Base-by-base conservation (phyloP, 2,113 vertebrate species). In the Rhadina sibilatrix region DNA sequence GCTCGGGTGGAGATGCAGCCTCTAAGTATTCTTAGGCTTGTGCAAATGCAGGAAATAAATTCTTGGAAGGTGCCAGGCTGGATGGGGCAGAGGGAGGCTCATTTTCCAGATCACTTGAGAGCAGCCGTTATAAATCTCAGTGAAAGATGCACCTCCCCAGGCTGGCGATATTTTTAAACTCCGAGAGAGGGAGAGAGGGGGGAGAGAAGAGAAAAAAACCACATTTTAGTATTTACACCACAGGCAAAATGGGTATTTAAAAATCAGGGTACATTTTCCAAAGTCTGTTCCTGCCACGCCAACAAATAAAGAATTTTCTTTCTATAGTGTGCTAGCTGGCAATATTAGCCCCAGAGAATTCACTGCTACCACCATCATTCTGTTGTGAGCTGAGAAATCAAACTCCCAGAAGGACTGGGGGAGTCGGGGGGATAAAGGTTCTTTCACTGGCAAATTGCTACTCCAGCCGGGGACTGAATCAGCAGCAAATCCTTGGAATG, bases 121-220 rank as follows among this genome's bases (percentile, higher is more conserved):
- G 88, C 88, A 80, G 83, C 92, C 87, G 21, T 93, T 96, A 96
- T 98, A 97, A 97, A 98, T 98, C 97, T 96, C 89, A 46, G 83
- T 96, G 97, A 96, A 96, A 96, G 97, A 97, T 90, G 97, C 71
- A 94, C 96, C 97, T 95, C 96, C 97, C 94, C 90, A 91, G 97
- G 97, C 97, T 96, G 97, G 93, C 21, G 94, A 96, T 97, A 97
- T 96, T 97, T 96, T 97, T 96, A 96, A 96, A 93, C 91, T 93
- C 92, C 0, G 94, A 93, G 61, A 83, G 66, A 76, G 90, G 53
- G 89, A 76, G 88, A 65, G 63, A 56, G 84, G 74, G 88, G 64
- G 47, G 17, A 66, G 90, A n/a, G 46, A 87, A 85, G 83, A 78
- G 33, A 57, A 23, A 83, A 78, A 88, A 70, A 5, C 91, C 91